These are phyloP conservation scores for Chaunax sp. DNA, from an alignment of 2,797 vertebrate species.

Conservation along the genomic window DNA sequence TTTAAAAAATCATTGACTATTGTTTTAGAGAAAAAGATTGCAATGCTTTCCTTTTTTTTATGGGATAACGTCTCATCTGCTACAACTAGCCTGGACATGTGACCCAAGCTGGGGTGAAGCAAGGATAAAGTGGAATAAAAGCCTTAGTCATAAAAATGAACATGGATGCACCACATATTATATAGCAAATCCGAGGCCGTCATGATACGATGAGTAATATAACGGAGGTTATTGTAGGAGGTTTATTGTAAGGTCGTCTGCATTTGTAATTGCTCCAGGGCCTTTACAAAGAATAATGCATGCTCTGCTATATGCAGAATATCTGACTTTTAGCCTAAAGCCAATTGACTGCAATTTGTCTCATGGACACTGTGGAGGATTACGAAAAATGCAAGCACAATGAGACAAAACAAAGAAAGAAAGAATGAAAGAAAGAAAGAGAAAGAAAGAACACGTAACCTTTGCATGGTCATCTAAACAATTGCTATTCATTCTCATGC, in stretches of 20 bases:
- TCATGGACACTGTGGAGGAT: conserved; percentile 55
- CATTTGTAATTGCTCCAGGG: conserved; percentile 58
- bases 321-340: conserved; percentile 59
- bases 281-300: conserved; percentile 64
- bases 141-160: conserved; percentile 17
- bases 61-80: conserved; percentile 1
- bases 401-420: conserved; percentile 18
- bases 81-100: conserved; percentile 7
- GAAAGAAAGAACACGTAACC: too few species aligned
- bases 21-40: conserved; percentile 5
- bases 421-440: not conserved
- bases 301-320: conserved; percentile 57
- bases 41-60: conserved; percentile 3
- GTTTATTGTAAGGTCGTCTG: conserved; percentile 47
- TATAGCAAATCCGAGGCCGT: not conserved
- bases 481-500: conserved; percentile 13
- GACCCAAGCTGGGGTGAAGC: not conserved
- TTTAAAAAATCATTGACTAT: not conserved
- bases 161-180: not conserved
- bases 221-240: conserved; percentile 27
- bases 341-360: conserved; percentile 62
- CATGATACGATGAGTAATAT: conserved; percentile 17
- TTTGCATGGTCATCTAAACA: conserved; percentile 11
- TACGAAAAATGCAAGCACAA: conserved; percentile 61
- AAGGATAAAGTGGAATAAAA: conserved; percentile 20